Percentiles rank a stretch among this genome's conserved stretches.
These are phyloP conservation scores for Monochamus saltuarius DNA, from an alignment of 1,140 invertebrate species.

Conservation along the genomic window DNA sequence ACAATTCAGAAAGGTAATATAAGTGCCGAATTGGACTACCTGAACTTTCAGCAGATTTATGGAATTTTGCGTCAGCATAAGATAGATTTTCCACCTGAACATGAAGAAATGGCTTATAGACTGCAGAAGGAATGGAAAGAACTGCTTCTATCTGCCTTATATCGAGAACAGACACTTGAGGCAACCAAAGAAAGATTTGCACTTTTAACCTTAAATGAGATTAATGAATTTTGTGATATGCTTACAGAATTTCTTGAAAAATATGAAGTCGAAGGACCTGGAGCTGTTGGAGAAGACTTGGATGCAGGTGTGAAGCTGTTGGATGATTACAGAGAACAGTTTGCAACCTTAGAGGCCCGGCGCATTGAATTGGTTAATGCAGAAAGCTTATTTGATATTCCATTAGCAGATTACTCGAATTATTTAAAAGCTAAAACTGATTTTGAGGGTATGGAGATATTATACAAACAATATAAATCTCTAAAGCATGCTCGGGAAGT, in stretches of 20 bases:
- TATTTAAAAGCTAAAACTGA: slow-evolving; percentile 71
- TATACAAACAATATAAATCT: slow-evolving; percentile 77
- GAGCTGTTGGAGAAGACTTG: slow-evolving; percentile 71
- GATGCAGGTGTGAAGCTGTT: slow-evolving; percentile 70
- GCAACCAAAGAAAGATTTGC: slow-evolving; percentile 78
- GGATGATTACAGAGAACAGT: slow-evolving; percentile 68
- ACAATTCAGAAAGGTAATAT: slow-evolving; percentile 72
- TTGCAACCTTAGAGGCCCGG: slow-evolving; percentile 66
- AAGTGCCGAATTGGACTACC: slow-evolving; percentile 72
- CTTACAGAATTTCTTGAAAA: slow-evolving; percentile 68
- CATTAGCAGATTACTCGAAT: slow-evolving; percentile 76
- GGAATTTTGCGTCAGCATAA: slow-evolving; percentile 44
- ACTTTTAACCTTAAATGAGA: slow-evolving; percentile 70
- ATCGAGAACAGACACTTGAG: slow-evolving; percentile 66
- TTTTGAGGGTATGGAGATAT: slow-evolving; percentile 68
- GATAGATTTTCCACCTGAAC: slow-evolving; percentile 52
- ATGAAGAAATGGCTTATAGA: slow-evolving; percentile 60
- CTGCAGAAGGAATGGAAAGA: slow-evolving; percentile 69
- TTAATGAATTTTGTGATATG: slow-evolving; percentile 68
- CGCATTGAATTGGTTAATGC: slow-evolving; percentile 72
- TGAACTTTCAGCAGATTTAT: slow-evolving; percentile 63
- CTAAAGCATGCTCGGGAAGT: slow-evolving; percentile 74
- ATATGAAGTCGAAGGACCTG: slow-evolving; percentile 75
- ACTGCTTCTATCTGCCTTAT: slow-evolving; percentile 66
- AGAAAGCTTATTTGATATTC: slow-evolving; percentile 83